Evolutionary conservation across 2,113 vertebrate genomes (phyloP), one percentile per base, ranked within the genome.

Genomic region (Poicephalus gulielmi): DNA sequence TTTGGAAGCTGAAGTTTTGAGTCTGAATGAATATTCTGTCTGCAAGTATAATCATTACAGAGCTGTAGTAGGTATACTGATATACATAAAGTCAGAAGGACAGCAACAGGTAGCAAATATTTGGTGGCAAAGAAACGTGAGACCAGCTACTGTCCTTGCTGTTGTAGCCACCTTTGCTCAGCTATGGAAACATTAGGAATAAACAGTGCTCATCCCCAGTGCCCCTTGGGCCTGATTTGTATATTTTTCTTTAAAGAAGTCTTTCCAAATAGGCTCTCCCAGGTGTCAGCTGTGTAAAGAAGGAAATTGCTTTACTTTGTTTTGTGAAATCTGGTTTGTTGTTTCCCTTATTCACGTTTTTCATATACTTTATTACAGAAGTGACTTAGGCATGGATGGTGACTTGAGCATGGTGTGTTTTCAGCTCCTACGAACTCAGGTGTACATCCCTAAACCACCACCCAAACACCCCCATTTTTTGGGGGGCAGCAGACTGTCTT

Each of bases 1-100:
- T 16, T 79, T 30, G 47, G 37, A 41, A 52, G 59, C 49, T 68
- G 0, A 27, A 13, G 7, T 53, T 80, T 17, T 33, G 47, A 55
- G 44, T 35, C 2, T 69, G 75, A 37, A 7, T 30, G 23, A 68
- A 68, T 33, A 12, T 12, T 47, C 31, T 78, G 57, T 44, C 17
- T n/a, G 6, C 0, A 0, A 5, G 20, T 17, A 1, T 16, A 7
- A 62, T 10, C 30, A 16, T 39, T 24, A 16, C 0, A 0, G 15
- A 30, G 19, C 73, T 60, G 11, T 37, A 46, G 25, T 2, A 33
- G 24, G 18, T 81, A 12, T 44, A 28, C 6, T 16, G 23, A 20
- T 1, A 33, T 31, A 24, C 14, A 20, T 9, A 17, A 41, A 28
- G 55, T 30, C 23, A 76, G 22, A 57, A 77, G 44, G 33, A 27